Percentiles rank a stretch among this genome's conserved stretches.
phyloP scores from a whole-genome alignment of 2,888 invertebrate genomes.

The Spisula subtruncata region DNA sequence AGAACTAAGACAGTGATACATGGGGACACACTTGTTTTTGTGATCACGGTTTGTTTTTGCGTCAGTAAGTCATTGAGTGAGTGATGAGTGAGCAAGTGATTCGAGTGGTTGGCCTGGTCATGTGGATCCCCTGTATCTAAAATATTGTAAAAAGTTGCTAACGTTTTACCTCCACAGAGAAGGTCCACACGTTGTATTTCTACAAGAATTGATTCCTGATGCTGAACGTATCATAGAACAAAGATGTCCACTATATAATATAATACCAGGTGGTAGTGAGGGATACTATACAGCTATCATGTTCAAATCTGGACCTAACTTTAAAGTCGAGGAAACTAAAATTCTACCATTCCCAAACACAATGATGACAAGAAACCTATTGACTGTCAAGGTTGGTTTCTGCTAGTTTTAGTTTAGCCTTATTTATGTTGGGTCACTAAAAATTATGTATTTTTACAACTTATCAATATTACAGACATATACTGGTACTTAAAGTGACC shows the following conservation, averaged over 20 bases:
- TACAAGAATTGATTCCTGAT: slow-evolving; percentile 90
- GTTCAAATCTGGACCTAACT: slow-evolving; percentile 86
- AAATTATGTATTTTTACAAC: too few species aligned
- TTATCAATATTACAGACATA: too few species aligned
- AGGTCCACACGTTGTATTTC: slow-evolving; percentile 89
- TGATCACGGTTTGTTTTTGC: too few species aligned
- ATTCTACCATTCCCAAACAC: slow-evolving; percentile 88
- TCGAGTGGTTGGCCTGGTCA: too few species aligned
- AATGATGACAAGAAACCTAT: slow-evolving; percentile 89
- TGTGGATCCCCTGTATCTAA: too few species aligned
- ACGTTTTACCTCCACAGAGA: slow-evolving; percentile 86
- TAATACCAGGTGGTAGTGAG: slow-evolving; percentile 75
- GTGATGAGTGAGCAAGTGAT: too few species aligned
- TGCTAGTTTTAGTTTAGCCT: not conserved
- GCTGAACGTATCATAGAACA: slow-evolving; percentile 87
- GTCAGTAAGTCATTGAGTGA: too few species aligned
- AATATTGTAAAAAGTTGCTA: too few species aligned
- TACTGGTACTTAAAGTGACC: too few species aligned
- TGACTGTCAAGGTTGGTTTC: slow-evolving; percentile 88
- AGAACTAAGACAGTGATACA: too few species aligned
- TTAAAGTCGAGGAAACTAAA: slow-evolving; percentile 87
- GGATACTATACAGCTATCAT: slow-evolving; percentile 89
- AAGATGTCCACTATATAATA: slow-evolving; percentile 83
- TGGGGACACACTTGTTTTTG: too few species aligned
- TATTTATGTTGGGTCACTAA: not conserved